Base-by-base conservation (phyloP, 2,888 invertebrate genomes). In the Drosophila sordidula region DNA sequence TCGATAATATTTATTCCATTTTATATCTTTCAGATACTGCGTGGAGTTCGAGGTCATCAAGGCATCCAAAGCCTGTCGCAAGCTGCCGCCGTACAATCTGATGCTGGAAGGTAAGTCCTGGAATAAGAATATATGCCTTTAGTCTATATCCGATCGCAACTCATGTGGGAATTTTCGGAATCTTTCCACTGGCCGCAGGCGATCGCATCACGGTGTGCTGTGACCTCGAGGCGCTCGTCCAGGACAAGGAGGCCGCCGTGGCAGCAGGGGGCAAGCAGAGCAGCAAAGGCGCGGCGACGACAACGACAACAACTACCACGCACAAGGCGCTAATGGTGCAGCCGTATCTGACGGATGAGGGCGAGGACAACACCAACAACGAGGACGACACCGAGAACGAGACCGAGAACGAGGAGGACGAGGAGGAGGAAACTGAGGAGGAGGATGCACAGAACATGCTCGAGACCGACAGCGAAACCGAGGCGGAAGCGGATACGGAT, bases 11-110 rank as follows among this genome's bases (percentile, higher is more conserved):
- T 18, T 18, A 8, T 9, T 29, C n/a, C 11, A 16, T 25, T n/a
- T 38, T 14, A 9, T n/a, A n/a, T n/a, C 95, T 70, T 80, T 1
- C 95, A 97, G 98, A 91, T 97, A 98, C 92, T 97, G 97, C 92
- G 96, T 97, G 3, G 95, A 96, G 90, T 97, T 96, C 90, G 95
- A 96, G 91, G 95, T 98, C 58, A 94, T 95, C 73, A 97, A 96
- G 92, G 95, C 96, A 11, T 95, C 96, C 34, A 96, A 96, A 90
- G 95, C 96, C 6, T 97, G 97, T 91, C 95, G 95, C 90, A 94
- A 95, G 87, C 95, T 96, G 89, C 94, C 95, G 11, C 95, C 94
- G 68, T 96, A 96, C 90, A 95, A 95, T 74, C 92, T 95, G 3
- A 92, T 97, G 76, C 93, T 95, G 90, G 96, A 96, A 94, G 97